phyloP scores from a whole-genome alignment of 2,888 invertebrate genomes.

The Dynastes tityus region DNA sequence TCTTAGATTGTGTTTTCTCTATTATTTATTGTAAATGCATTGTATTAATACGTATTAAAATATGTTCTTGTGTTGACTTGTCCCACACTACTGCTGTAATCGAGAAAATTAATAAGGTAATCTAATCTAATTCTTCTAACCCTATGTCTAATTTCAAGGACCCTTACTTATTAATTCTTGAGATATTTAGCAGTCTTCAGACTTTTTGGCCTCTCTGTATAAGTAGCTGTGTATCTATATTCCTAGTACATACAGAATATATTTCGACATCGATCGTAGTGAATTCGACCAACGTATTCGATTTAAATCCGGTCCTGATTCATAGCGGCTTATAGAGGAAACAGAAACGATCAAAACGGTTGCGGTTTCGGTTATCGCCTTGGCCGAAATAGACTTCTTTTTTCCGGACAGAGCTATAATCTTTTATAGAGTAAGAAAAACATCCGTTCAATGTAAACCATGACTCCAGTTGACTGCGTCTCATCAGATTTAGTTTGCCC shows the following conservation, averaged over 20 bases:
- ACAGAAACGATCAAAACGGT: constrained; percentile 11
- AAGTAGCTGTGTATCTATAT: background rate
- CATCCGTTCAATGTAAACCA: constrained; percentile 57
- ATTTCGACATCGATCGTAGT: background rate
- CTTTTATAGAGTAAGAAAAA: constrained; percentile 56
- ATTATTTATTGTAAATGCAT: no score
- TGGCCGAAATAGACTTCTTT: constrained; percentile 53
- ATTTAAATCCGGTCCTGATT: constrained; percentile 24
- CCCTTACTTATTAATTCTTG: no score
- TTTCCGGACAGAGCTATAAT: constrained; percentile 55
- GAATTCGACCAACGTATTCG: constrained; percentile 24
- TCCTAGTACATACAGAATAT: background rate
- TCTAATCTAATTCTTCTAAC: no score
- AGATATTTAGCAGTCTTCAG: no score
- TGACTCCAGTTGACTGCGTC: constrained; percentile 53
- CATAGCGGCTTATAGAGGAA: constrained; percentile 22
- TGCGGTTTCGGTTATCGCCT: constrained; percentile 48
- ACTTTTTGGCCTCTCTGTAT: no score
- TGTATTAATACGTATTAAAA: no score
- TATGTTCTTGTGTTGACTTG: no score
- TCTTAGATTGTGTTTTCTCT: no score
- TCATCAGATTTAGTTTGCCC: background rate
- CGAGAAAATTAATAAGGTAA: no score
- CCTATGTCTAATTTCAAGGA: no score
- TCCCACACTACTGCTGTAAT: no score